Conservation (phyloP, 2,797 vertebrate species). For the Lagorchestes hirsutus region DNA sequence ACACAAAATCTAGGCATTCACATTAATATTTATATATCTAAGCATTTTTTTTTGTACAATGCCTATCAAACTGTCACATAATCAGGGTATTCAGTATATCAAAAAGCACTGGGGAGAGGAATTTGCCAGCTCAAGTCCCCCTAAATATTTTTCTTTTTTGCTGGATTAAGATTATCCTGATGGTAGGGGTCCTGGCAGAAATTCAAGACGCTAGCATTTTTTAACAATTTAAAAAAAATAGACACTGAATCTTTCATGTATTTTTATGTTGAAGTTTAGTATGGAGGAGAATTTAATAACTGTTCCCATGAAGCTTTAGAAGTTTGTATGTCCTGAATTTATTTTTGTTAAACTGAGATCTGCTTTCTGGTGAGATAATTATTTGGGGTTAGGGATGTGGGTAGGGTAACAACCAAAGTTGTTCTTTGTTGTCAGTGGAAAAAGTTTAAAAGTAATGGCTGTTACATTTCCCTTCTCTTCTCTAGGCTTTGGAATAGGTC, state of each 20-base stretch:
- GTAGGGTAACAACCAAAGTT: constrained; percentile 54
- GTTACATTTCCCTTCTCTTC: background rate
- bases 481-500: background rate
- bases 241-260: constrained; percentile 47
- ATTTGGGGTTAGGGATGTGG: constrained; percentile 48
- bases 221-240: constrained; percentile 57
- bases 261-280: constrained; percentile 60
- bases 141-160: constrained; percentile 77
- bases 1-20: constrained; percentile 76
- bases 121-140: constrained; percentile 55
- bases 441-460: background rate
- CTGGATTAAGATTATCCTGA: constrained; percentile 71
- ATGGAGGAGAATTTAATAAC: constrained; percentile 62
- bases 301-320: constrained; percentile 50
- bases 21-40: constrained; percentile 79
- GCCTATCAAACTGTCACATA: constrained; percentile 79
- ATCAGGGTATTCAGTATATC: constrained; percentile 75
- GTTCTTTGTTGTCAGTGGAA: constrained; percentile 1
- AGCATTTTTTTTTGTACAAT: constrained; percentile 67
- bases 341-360: constrained; percentile 54
- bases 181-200: constrained; percentile 66
- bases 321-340: constrained; percentile 64
- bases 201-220: constrained; percentile 61
- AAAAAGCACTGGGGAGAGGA: constrained; percentile 63
- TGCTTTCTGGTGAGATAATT: constrained; percentile 53